These are phyloP conservation scores for Tigriopus japonicus DNA, from an alignment of 1,140 invertebrate genomes.

Conservation along the genomic window DNA sequence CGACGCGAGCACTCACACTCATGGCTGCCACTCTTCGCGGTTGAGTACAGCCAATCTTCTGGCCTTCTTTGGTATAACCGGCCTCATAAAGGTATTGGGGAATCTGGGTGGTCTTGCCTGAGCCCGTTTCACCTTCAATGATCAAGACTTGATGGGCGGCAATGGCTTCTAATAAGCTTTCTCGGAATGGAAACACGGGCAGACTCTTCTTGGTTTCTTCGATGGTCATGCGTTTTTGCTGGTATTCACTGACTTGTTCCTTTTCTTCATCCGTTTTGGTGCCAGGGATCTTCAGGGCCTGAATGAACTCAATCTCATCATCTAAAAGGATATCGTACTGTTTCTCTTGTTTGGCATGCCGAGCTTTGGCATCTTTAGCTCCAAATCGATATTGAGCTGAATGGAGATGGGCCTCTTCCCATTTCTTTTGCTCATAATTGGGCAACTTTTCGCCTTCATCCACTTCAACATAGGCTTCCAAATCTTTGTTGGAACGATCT, in stretches of 20 bases:
- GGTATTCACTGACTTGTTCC: constrained; percentile 37
- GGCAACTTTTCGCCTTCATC: constrained; percentile 64
- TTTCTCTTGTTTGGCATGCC: constrained; percentile 33
- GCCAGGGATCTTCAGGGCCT: constrained; percentile 76
- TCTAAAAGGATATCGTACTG: constrained; percentile 86
- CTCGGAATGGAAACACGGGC: constrained; percentile 81
- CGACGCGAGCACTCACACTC: constrained; percentile 50
- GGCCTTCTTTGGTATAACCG: constrained; percentile 60
- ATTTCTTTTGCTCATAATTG: constrained; percentile 85
- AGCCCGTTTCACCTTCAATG: constrained; percentile 86
- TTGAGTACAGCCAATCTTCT: constrained; percentile 59
- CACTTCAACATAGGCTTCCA: constrained; percentile 50
- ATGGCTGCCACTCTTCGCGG: constrained; percentile 57
- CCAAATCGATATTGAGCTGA: constrained; percentile 84
- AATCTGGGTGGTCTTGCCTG: constrained; percentile 96
- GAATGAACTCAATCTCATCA: constrained; percentile 93
- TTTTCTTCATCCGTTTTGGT: constrained; percentile 35
- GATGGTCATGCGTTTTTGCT: constrained; percentile 60
- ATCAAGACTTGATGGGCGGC: constrained; percentile 45
- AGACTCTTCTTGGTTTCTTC: constrained; percentile 80
- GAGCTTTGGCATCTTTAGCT: constrained; percentile 55
- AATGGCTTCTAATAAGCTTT: constrained; percentile 52
- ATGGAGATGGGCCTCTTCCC: constrained; percentile 93
- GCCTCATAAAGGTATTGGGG: constrained; percentile 90
- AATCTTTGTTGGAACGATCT: constrained; percentile 26